Evolutionary conservation across 2,113 vertebrate genomes (phyloP), one percentile per base, ranked within the genome.

Genomic region (Daubentonia madagascariensis): DNA sequence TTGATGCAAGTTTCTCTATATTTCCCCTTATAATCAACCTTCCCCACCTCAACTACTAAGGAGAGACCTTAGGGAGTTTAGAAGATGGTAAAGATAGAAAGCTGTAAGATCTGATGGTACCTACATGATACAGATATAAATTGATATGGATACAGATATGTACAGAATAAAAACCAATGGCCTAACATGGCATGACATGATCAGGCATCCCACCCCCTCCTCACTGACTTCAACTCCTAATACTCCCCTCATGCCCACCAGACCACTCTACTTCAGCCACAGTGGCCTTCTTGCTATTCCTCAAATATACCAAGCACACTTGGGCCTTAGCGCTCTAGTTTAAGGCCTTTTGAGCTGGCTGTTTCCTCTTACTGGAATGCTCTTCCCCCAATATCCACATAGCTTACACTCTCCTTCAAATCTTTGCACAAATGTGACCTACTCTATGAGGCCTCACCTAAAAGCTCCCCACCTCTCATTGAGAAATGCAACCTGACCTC

Each of bases 151-250:
- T 12, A 79, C 14, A 37, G 18, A 35, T 37, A 75, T 7, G 70
- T 80, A 81, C n/a, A 86, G 61, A 85, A 68, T 59, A 80, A 93
- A 95, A 96, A n/a, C 13, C 43, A 97, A 22, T 37, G 40, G 72
- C 37, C 54, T n/a, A 72, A 52, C 59, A 43, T 25, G 40, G n/a
- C 22, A 73, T 17, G 4, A n/a, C 23, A 40, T 22, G 25, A 59
- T 67, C 73, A 78, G 28, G 78, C 52, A 52, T 61, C 40, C 37
- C 79, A 52, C 50, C 5, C 20, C 25, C 23, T 40, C n/a, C 25
- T 37, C 22, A 50, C 45, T 65, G 72, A 76, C 28, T 32, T 94
- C 30, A 70, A 59, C 32, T 89, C 61, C 40, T 32, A 35, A 65
- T 17, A 8, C 30, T 5, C 25, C 10, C 12, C 3, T 40, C 32